Base-by-base conservation (phyloP, 2,113 vertebrate species). In the Microtus montanus region DNA sequence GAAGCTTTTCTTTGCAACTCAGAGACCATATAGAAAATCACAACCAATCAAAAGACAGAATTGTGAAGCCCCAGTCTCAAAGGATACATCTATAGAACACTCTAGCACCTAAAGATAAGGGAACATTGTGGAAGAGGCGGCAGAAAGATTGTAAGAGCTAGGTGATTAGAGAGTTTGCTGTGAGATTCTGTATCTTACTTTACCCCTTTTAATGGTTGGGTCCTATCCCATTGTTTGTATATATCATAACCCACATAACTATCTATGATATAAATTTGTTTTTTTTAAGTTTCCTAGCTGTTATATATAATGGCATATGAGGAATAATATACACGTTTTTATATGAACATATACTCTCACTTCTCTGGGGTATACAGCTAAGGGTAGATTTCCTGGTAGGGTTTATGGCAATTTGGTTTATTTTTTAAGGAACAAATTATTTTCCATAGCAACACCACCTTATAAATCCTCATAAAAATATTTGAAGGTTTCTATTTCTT, bases 151-250 rank as follows among this genome's bases (percentile, higher is more conserved):
- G 47, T 52, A 35, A 52, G 47, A 78, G 15, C 5, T 4, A n/a
- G 20, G 12, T 33, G 49, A n/a, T 58, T 35, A 58, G 52, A 20
- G 33, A 58, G 20, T 58, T 19, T 79, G 17, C 33, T 54, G 30
- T 54, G 28, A 79, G 77, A 54, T 33, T 79, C 44, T 52, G 10
- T 58, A 3, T 63, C 35, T 41, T 63, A 63, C 11, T 38, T 83
- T 22, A 83, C 38, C 47, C 8, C 22, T 61, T 83, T 41, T 54
- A 49, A 80, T 75, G 44, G 20, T 28, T 91, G 58, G n/a, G 66
- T 94, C 73, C n/a, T 49, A 28, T 85, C 68, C 64, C 87, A 64
- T 93, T 70, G 41, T 90, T 90, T 83, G n/a, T 24, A 47, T 26
- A 75, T 54, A 49, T 0, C 13, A 47, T n/a, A 93, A 2, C 70